These are phyloP conservation scores for Eristalis arbustorum DNA, from an alignment of 2,888 invertebrate species.

Conservation along the genomic window DNA sequence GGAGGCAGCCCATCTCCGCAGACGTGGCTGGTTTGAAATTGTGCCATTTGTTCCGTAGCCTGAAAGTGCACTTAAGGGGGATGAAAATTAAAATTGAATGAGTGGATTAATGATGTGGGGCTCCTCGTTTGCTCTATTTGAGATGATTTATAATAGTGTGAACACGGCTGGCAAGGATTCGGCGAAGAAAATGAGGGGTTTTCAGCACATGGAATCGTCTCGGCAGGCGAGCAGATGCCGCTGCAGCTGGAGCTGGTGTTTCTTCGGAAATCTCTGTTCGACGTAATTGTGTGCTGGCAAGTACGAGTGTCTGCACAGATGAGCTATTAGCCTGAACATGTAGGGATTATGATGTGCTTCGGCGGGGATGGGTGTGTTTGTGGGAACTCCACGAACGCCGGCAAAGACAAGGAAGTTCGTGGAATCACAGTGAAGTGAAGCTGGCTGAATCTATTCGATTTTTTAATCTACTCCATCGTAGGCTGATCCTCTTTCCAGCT, in stretches of 20 bases:
- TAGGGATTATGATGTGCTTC: neutral
- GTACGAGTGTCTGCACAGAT: neutral
- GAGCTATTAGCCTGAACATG: neutral
- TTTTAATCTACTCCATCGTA: too few species aligned
- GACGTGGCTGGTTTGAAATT: slow-evolving; percentile 51
- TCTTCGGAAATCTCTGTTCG: neutral
- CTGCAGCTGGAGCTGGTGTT: neutral
- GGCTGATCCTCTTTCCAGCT: too few species aligned
- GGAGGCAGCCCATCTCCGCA: neutral
- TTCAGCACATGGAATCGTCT: slow-evolving; percentile 9
- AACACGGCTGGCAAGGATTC: slow-evolving; percentile 35
- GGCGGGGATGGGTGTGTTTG: neutral
- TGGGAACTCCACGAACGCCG: too few species aligned
- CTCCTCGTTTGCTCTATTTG: slow-evolving; percentile 47
- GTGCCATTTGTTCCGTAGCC: slow-evolving; percentile 54
- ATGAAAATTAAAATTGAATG: slow-evolving; percentile 67
- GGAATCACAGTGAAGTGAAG: too few species aligned
- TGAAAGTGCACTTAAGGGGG: slow-evolving; percentile 60
- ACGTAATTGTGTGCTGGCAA: neutral
- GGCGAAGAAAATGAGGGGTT: slow-evolving; percentile 1
- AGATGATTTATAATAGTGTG: slow-evolving; percentile 53
- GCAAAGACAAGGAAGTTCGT: neutral
- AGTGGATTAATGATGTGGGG: slow-evolving; percentile 61
- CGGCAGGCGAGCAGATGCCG: too few species aligned
- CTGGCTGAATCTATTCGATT: neutral